Evolutionary conservation across 2,113 vertebrate species (phyloP).

Genomic region (Bothrops jararaca): DNA sequence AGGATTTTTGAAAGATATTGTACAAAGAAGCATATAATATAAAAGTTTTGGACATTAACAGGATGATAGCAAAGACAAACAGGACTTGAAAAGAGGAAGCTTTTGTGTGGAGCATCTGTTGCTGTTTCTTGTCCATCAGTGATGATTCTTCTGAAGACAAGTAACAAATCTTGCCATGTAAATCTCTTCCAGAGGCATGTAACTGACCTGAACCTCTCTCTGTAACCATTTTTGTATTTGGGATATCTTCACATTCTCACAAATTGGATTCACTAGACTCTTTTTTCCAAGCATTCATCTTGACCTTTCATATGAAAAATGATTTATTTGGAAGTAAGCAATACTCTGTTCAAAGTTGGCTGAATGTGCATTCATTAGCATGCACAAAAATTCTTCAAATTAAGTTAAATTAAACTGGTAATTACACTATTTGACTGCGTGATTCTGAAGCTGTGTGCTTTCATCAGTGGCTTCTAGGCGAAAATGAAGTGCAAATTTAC

Average conservation of each 20-base stretch:
- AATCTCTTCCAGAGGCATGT: background rate
- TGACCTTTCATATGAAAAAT: constrained; percentile 7
- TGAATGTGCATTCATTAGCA: constrained; percentile 7
- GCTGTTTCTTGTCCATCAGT: background rate
- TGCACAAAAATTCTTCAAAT: constrained; percentile 26
- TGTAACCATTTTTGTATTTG: background rate
- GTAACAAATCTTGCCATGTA: background rate
- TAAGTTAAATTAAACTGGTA: constrained; percentile 26
- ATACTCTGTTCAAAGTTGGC: background rate
- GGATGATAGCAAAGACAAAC: background rate
- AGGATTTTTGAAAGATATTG: no score
- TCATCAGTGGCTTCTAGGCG: background rate
- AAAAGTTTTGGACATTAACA: background rate
- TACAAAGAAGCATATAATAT: background rate
- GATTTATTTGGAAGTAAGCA: background rate
- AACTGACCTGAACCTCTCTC: background rate
- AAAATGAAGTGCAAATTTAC: constrained; percentile 33
- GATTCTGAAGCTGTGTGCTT: constrained; percentile 22
- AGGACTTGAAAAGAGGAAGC: background rate
- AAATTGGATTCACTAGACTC: background rate
- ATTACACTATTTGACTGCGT: constrained; percentile 31
- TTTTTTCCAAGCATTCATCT: constrained; percentile 4
- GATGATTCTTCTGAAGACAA: background rate
- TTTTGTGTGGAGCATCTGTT: background rate
- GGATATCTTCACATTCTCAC: background rate